phyloP scores from a whole-genome alignment of 2,888 invertebrate genomes.

The Luffia ferchaultella region DNA sequence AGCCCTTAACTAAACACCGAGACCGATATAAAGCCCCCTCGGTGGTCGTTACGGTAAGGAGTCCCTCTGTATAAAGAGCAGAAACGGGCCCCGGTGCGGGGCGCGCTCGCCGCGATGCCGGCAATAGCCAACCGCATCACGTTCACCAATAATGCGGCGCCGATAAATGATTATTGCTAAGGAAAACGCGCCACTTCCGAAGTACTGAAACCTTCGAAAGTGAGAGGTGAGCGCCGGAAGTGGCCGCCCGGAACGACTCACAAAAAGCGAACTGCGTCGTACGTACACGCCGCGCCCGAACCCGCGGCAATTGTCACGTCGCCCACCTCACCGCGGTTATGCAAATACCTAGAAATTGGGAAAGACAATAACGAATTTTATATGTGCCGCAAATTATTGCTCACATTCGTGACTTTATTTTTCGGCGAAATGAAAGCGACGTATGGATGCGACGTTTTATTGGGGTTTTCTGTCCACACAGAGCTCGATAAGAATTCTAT shows the following conservation, averaged over 20 bases:
- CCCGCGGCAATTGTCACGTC: slow-evolving; percentile 26
- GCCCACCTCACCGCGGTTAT: slow-evolving; percentile 20
- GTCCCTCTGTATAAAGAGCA: slow-evolving; percentile 9
- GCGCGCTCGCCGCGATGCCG: background rate
- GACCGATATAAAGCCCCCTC: slow-evolving; percentile 10
- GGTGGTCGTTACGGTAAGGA: slow-evolving; percentile 10
- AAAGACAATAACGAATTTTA: slow-evolving; percentile 24
- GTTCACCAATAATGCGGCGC: slow-evolving; percentile 27
- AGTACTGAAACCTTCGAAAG: slow-evolving; percentile 29
- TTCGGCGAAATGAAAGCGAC: background rate
- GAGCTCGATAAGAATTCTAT: too few relatives aligned
- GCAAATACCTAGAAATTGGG: slow-evolving; percentile 20
- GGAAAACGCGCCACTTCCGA: slow-evolving; percentile 28
- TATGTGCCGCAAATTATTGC: slow-evolving; percentile 18
- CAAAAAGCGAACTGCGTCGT: slow-evolving; percentile 10
- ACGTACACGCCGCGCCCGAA: slow-evolving; percentile 3
- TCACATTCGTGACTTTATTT: slow-evolving; percentile 16
- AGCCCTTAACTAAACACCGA: slow-evolving; percentile 10
- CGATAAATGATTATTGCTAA: slow-evolving; percentile 42
- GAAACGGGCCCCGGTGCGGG: slow-evolving; percentile 8
- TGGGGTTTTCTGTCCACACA: background rate
- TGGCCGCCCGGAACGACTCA: slow-evolving; percentile 2
- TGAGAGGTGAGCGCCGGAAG: slow-evolving; percentile 16
- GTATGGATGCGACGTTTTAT: background rate
- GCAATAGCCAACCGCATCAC: slow-evolving; percentile 31